phyloP scores from a whole-genome alignment of 1,140 invertebrate genomes.

The Leptinotarsa texana region DNA sequence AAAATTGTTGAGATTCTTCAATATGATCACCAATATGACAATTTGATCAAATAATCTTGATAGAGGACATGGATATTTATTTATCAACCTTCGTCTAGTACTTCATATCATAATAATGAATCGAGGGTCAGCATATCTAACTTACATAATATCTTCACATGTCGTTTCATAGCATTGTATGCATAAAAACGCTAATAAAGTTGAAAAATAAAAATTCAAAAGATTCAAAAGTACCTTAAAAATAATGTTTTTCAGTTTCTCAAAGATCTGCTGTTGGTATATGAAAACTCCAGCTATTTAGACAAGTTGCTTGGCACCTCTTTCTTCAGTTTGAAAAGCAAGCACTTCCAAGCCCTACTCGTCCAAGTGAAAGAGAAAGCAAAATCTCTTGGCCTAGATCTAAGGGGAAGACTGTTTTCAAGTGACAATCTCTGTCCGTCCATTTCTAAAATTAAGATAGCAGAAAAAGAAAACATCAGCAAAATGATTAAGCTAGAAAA shows the following conservation, averaged over 20 bases:
- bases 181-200: too few relatives aligned
- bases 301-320: slow-evolving; percentile 82
- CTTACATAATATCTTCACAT: too few relatives aligned
- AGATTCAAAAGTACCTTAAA: not conserved
- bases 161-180: too few relatives aligned
- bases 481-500: slow-evolving; percentile 51
- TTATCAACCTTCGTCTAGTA: too few relatives aligned
- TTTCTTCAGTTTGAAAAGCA: slow-evolving; percentile 66
- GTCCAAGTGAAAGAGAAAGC: slow-evolving; percentile 51
- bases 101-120: too few relatives aligned
- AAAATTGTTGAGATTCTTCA: too few relatives aligned
- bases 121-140: too few relatives aligned
- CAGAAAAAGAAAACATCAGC: slow-evolving; percentile 52
- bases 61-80: too few relatives aligned
- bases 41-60: too few relatives aligned
- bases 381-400: slow-evolving; percentile 48
- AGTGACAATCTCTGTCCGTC: slow-evolving; percentile 37
- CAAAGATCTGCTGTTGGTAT: slow-evolving; percentile 77
- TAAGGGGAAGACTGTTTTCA: slow-evolving; percentile 49
- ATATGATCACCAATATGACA: too few relatives aligned
- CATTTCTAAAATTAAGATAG: slow-evolving; percentile 43
- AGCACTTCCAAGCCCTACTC: slow-evolving; percentile 51
- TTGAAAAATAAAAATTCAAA: too few relatives aligned
- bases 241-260: slow-evolving; percentile 61
- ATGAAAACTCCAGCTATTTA: slow-evolving; percentile 84